These are phyloP conservation scores for Antrozous pallidus DNA, from an alignment of 2,797 vertebrate genomes.

Conservation along the genomic window DNA sequence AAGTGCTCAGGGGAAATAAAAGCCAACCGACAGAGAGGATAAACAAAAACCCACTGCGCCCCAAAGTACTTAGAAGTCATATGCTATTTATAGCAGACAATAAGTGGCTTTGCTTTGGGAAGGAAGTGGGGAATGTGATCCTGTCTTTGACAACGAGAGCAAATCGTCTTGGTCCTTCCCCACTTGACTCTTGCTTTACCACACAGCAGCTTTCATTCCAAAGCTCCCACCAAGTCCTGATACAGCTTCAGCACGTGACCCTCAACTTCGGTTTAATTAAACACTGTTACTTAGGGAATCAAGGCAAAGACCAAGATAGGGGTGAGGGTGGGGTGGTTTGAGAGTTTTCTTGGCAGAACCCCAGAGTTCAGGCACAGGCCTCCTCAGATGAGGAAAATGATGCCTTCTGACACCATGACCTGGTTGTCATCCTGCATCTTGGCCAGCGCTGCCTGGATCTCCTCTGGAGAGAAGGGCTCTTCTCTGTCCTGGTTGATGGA, in stretches of 20 bases:
- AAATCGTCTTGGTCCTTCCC: neutral
- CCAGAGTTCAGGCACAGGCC: neutral
- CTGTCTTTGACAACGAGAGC: neutral
- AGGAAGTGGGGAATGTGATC: rapidly evolving
- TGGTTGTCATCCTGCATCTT: conserved; percentile 98
- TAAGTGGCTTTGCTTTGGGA: neutral
- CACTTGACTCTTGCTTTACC: neutral
- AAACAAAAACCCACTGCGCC: neutral
- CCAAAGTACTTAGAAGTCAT: neutral
- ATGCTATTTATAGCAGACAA: neutral
- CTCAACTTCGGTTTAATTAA: neutral
- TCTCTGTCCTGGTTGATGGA: conserved; percentile 86
- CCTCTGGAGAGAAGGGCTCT: conserved; percentile 83
- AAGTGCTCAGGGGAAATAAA: neutral
- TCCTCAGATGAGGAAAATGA: conserved; percentile 94
- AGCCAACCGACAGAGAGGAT: neutral
- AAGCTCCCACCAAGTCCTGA: neutral
- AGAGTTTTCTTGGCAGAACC: neutral
- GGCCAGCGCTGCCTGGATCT: conserved; percentile 88
- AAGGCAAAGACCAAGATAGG: neutral
- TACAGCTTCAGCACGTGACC: neutral
- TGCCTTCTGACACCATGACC: conserved; percentile 96
- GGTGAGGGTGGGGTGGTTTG: rapidly evolving
- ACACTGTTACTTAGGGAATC: neutral
- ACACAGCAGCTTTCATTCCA: neutral